Evolutionary conservation across 2,113 vertebrate species (phyloP).

Genomic region (Poecile atricapillus): DNA sequence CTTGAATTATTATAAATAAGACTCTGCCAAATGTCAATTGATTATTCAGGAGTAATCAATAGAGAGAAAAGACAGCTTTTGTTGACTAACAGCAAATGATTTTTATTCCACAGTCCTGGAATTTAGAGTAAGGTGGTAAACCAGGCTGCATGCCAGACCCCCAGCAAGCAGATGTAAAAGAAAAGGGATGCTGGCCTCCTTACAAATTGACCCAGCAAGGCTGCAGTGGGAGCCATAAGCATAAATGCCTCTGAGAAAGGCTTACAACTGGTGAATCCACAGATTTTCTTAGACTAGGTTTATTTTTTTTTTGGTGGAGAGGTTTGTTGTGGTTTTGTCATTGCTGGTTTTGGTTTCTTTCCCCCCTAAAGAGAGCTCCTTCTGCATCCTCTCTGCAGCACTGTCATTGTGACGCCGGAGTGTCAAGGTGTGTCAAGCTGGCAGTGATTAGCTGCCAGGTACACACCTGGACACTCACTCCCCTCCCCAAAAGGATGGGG

Average conservation of each 20-base stretch:
- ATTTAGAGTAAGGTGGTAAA: not conserved
- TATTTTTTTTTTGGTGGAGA: not conserved
- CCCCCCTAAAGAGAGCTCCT: not conserved
- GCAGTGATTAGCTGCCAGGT: not conserved
- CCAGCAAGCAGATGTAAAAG: not conserved
- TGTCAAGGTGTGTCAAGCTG: no score
- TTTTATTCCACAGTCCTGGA: conserved; percentile 44
- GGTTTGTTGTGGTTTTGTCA: no score
- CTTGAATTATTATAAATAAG: conserved; percentile 73
- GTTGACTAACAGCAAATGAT: conserved; percentile 47
- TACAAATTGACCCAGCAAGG: not conserved
- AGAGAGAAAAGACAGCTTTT: conserved; percentile 47
- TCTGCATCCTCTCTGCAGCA: not conserved
- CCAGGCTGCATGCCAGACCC: not conserved
- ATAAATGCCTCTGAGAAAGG: not conserved
- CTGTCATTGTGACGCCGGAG: fast-evolving
- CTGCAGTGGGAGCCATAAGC: not conserved
- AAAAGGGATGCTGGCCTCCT: not conserved
- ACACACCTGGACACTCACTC: fast-evolving
- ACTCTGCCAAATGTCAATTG: conserved; percentile 67
- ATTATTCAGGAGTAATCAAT: conserved; percentile 70
- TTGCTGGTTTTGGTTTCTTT: not conserved
- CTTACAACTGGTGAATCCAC: not conserved
- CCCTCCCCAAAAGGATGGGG: not conserved
- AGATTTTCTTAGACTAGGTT: not conserved